Conservation (phyloP, 2,113 vertebrate genomes). For the Fregata magnificens region DNA sequence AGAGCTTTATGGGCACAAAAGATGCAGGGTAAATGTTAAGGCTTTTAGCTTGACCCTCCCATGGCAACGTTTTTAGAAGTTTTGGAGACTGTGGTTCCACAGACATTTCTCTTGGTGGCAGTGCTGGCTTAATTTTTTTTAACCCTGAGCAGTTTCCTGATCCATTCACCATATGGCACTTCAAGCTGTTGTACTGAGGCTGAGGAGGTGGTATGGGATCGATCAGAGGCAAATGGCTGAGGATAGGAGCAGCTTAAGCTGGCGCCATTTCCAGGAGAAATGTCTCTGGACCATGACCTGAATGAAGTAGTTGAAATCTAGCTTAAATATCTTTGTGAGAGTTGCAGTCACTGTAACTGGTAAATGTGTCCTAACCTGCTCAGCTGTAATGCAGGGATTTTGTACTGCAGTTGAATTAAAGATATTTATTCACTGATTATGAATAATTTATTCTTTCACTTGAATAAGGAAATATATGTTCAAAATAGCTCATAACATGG, state of each 20-base stretch:
- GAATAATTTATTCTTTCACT: not conserved
- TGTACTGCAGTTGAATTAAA: not conserved
- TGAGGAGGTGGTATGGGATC: not conserved
- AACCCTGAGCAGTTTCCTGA: slow-evolving; percentile 25
- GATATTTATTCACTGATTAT: not conserved
- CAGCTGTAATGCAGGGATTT: not conserved
- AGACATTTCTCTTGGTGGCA: slow-evolving; percentile 67
- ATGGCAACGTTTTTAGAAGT: not conserved
- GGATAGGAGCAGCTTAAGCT: not conserved
- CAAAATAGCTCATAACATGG: not conserved
- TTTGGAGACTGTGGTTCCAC: slow-evolving; percentile 61
- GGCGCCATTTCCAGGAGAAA: not conserved
- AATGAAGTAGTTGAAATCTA: not conserved
- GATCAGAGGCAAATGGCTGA: not conserved
- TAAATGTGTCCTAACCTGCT: not conserved
- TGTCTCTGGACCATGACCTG: not conserved
- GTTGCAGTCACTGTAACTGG: not conserved
- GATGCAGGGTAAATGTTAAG: not conserved
- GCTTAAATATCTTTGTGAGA: not conserved
- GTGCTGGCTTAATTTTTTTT: slow-evolving; percentile 63
- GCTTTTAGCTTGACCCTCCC: not conserved
- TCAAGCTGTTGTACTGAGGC: not conserved
- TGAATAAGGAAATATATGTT: not conserved
- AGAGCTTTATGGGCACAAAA: not conserved
- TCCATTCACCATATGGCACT: not conserved